Evolutionary conservation across 2,797 vertebrate genomes (phyloP).

Genomic region (Cottoperca gobio): DNA sequence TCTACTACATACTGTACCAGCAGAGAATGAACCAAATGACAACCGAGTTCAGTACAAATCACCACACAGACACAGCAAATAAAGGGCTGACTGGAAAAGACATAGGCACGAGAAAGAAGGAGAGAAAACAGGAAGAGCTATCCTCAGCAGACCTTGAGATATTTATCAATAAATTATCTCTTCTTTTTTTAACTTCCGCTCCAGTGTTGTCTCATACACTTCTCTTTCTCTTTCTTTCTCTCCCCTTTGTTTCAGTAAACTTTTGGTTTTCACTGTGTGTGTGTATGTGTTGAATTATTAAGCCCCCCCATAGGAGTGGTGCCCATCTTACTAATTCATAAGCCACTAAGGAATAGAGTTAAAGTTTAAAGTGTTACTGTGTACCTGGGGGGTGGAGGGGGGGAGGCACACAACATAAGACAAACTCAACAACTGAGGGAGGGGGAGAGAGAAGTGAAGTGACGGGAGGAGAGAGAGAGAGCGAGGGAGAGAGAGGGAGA

Average conservation of each 20-base stretch:
- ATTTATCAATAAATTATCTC: constrained; percentile 88
- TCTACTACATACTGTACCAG: neutral
- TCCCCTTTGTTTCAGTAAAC: constrained; percentile 85
- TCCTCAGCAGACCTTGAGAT: constrained; percentile 82
- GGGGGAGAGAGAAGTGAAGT: constrained; percentile 38
- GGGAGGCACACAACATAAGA: constrained; percentile 61
- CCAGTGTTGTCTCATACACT: constrained; percentile 60
- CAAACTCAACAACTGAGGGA: constrained; percentile 70
- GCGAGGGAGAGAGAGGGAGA: constrained; percentile 31
- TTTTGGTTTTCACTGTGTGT: constrained; percentile 83
- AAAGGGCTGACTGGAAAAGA: constrained; percentile 21
- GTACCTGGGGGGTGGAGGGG: constrained; percentile 69
- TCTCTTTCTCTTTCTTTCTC: constrained; percentile 55
- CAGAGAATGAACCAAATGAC: neutral
- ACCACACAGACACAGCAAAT: constrained; percentile 26
- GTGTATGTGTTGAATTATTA: constrained; percentile 88
- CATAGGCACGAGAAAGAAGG: constrained; percentile 29
- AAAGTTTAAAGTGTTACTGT: constrained; percentile 85
- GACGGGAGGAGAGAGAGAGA: constrained; percentile 36
- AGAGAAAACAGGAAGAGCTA: constrained; percentile 66
- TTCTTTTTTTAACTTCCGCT: constrained; percentile 67
- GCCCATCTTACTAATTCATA: constrained; percentile 90
- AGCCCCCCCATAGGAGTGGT: constrained; percentile 85
- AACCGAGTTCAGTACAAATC: constrained; percentile 11
- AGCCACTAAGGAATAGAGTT: constrained; percentile 87